phyloP scores from a whole-genome alignment of 2,888 invertebrate species.

The Gastrophysa polygoni region DNA sequence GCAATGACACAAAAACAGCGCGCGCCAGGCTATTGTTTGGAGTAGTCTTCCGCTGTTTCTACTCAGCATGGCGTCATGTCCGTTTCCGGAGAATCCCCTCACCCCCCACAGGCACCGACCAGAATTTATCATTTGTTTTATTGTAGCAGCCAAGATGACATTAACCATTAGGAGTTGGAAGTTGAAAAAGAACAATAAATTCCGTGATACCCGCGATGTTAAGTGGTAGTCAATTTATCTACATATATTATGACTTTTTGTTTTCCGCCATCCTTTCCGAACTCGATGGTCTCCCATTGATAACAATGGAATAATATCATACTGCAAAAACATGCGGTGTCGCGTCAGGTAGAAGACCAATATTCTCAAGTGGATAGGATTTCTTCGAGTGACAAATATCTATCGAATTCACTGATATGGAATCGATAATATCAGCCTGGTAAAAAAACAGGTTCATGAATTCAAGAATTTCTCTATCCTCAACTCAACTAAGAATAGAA shows the following conservation, averaged over 20 bases:
- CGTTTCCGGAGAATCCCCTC: conserved; percentile 54
- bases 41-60: conserved; percentile 60
- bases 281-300: neutral
- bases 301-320: neutral
- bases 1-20: conserved; percentile 57
- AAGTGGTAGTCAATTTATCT: conserved; percentile 35
- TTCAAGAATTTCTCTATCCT: too few species aligned
- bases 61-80: conserved; percentile 61
- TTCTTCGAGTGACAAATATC: too few species aligned
- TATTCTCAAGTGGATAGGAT: too few species aligned
- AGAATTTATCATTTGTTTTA: conserved; percentile 53
- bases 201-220: conserved; percentile 31
- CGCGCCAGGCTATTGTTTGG: conserved; percentile 57
- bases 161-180: conserved; percentile 42
- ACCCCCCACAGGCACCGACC: conserved; percentile 38
- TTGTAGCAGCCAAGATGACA: conserved; percentile 45
- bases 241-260: conserved; percentile 29
- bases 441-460: too few species aligned
- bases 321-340: neutral
- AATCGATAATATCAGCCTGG: too few species aligned
- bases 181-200: conserved; percentile 40
- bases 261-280: conserved; percentile 19
- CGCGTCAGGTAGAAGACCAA: neutral
- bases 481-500: too few species aligned
- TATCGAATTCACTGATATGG: too few species aligned